Percentiles rank a stretch among this genome's conserved stretches.
Conservation (phyloP, 2,888 invertebrate species). For the Creontiades dilutus region DNA sequence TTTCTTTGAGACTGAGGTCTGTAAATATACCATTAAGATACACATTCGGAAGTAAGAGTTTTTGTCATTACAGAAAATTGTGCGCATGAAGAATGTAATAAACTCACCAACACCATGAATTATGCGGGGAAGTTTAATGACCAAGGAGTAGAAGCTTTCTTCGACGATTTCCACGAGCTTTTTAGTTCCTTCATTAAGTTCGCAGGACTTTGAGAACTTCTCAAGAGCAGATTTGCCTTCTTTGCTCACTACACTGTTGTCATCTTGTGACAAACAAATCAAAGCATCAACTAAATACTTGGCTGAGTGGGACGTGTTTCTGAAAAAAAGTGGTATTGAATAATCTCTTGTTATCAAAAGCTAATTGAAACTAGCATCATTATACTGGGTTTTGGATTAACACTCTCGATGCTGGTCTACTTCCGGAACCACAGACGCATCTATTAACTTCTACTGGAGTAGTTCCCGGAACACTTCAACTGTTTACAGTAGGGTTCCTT, state of each 20-base stretch:
- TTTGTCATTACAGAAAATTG: background rate
- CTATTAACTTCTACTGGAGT: too few species aligned
- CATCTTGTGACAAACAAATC: slow-evolving; percentile 85
- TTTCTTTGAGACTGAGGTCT: slow-evolving; percentile 81
- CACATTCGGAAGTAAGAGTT: background rate
- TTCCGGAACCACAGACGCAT: too few species aligned
- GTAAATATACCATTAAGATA: slow-evolving; percentile 19
- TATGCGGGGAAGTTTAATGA: slow-evolving; percentile 83
- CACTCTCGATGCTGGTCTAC: too few species aligned
- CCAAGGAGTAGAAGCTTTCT: slow-evolving; percentile 82
- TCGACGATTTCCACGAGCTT: slow-evolving; percentile 81
- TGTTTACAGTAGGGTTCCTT: too few species aligned
- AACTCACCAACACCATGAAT: slow-evolving; percentile 79
- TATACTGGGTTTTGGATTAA: too few species aligned
- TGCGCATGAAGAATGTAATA: background rate
- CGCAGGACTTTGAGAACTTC: slow-evolving; percentile 79
- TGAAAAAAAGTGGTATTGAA: slow-evolving; percentile 76
- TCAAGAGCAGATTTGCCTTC: slow-evolving; percentile 78
- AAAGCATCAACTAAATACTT: slow-evolving; percentile 84
- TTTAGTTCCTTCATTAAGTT: slow-evolving; percentile 77
- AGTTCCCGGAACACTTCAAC: too few species aligned
- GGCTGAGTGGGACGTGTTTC: slow-evolving; percentile 78
- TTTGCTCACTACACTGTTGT: slow-evolving; percentile 80
- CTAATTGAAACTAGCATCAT: too few species aligned
- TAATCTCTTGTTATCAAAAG: too few species aligned